These are phyloP conservation scores for Trichogramma pretiosum DNA, from an alignment of 1,140 invertebrate species.

Conservation along the genomic window DNA sequence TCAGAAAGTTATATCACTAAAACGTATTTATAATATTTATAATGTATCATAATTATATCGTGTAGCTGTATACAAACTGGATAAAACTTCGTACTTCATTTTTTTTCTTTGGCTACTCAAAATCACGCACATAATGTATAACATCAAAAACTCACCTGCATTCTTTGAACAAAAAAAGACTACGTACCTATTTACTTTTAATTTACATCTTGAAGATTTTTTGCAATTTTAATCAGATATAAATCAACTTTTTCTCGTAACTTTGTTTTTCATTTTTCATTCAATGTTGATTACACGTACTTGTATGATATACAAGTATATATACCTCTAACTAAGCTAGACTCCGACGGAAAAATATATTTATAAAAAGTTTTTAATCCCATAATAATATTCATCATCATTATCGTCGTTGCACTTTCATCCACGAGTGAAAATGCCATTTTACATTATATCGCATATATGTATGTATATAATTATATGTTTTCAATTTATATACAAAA, in stretches of 20 bases:
- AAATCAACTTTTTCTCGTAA: constrained; percentile 43
- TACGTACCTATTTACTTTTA: constrained; percentile 35
- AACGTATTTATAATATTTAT: no score
- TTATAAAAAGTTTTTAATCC: constrained; percentile 48
- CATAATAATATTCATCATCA: constrained; percentile 32
- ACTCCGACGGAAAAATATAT: constrained; percentile 49
- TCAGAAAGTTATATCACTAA: no score
- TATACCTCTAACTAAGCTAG: constrained; percentile 41
- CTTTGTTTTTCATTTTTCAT: constrained; percentile 34
- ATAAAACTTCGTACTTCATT: no score
- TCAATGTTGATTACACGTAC: no score
- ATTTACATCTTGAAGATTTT: constrained; percentile 37
- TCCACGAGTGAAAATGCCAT: no score
- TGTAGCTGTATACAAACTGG: no score
- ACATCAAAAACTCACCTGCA: no score
- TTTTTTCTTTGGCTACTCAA: no score
- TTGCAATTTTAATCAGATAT: constrained; percentile 41
- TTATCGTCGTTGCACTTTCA: constrained; percentile 27
- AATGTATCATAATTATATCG: no score
- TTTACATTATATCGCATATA: constrained; percentile 14
- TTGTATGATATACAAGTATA: no score
- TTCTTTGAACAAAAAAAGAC: constrained; percentile 24
- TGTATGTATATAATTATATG: constrained; percentile 25
- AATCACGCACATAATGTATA: no score
- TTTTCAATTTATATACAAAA: no score